Evolutionary conservation across 2,113 vertebrate genomes (phyloP), one percentile per base, ranked within the genome.

Genomic region (Sphaerodactylus townsendi): DNA sequence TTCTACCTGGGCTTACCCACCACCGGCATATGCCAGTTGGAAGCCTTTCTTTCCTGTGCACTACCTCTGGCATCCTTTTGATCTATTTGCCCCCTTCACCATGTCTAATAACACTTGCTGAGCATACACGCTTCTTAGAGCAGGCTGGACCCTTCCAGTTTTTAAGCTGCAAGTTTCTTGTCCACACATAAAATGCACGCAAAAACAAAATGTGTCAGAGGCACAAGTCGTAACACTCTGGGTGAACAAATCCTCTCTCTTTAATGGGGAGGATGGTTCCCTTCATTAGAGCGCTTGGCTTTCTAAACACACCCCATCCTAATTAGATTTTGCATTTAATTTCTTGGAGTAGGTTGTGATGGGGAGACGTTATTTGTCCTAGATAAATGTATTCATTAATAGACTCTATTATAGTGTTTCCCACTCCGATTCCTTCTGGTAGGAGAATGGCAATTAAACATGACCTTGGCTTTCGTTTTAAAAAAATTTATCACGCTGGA

Each of bases 271-370:
- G n/a, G 50, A 56, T 44, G 66, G 59, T 56, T 84, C 74, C 75
- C 65, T 70, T 69, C 66, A 62, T 78, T 59, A 46, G 65, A n/a
- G 68, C 70, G 64, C 75, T 84, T 77, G 41, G 74, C 65, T 71
- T 84, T 71, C 83, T 75, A 77, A 78, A 84, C 75, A 84, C 75
- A 71, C 83, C 33, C 65, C 83, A 33, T 35, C 82, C 82, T 84
- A 78, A 84, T 84, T 84, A 71, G 74, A 77, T 84, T 84, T 77
- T 84, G 83, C 83, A 84, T 71, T 84, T 84, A 84, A 84, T 84
- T 84, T 84, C 83, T 78, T 17, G 9, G 75, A 84, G 83, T 78
- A 41, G 66, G 74, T 71, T 77, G 66, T 70, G 37, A 77, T 44
- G 64, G 64, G 81, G 41, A 77, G 74, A 77, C 44, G 30, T 39